Evolutionary conservation across 37 sponge, comb jelly and placozoan genomes (phyloP).

Genomic region (Aphrocallistes beatrix): DNA sequence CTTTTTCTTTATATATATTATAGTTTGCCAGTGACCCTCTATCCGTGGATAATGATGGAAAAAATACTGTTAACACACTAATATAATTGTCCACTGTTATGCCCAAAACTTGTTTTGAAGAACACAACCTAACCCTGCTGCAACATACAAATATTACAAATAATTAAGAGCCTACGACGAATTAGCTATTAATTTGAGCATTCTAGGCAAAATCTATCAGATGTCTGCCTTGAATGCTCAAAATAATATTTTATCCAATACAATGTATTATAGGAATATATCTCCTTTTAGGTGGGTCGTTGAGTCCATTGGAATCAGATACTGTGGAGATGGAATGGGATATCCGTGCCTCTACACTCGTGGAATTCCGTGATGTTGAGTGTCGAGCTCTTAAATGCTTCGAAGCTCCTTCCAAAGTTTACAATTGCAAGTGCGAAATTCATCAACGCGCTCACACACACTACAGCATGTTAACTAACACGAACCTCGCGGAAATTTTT

Average conservation of each 20-base stretch:
- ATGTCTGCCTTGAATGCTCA: no score
- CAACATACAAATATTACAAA: not conserved
- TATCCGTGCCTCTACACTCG: slow-evolving; percentile 33
- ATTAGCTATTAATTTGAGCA: not conserved
- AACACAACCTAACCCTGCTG: no score
- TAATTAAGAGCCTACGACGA: not conserved
- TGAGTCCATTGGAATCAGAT: not conserved
- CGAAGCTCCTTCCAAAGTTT: slow-evolving; percentile 41
- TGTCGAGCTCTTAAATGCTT: slow-evolving; percentile 41
- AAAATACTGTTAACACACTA: no score
- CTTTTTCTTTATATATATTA: no score
- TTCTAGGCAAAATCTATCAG: no score
- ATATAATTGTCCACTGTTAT: no score
- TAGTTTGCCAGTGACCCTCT: no score
- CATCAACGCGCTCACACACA: not conserved
- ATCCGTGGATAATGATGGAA: no score
- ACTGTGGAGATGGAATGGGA: slow-evolving; percentile 32
- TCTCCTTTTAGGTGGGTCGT: not conserved
- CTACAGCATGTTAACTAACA: slow-evolving; percentile 27
- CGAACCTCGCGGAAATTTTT: slow-evolving; percentile 20
- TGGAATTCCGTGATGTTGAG: slow-evolving; percentile 24
- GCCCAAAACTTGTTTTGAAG: no score
- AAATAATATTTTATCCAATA: no score
- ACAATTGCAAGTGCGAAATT: slow-evolving; percentile 26
- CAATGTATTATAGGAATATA: no score